Evolutionary conservation across 2,888 invertebrate genomes (phyloP).

Genomic region (Dolichopus griseipennis): DNA sequence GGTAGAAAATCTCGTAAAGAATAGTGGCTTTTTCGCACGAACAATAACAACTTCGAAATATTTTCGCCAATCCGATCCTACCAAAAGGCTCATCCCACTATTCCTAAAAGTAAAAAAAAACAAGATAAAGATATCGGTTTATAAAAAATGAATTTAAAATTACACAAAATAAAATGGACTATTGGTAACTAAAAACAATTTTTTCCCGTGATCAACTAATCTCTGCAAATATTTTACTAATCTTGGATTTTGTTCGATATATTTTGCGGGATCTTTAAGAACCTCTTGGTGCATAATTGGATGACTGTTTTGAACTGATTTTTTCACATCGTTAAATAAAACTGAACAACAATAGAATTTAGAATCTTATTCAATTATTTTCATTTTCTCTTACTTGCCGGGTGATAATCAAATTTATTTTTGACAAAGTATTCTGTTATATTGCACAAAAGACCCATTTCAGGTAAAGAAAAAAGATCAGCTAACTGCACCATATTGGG

Average conservation of each 20-base stretch:
- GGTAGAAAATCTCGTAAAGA: constrained; percentile 86
- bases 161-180: constrained; percentile 94
- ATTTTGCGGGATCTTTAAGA: constrained; percentile 69
- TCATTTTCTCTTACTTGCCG: constrained; percentile 52
- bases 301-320: constrained; percentile 78
- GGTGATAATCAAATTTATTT: constrained; percentile 86
- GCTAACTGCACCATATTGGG: constrained; percentile 87
- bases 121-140: too few species aligned
- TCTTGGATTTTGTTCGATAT: constrained; percentile 66
- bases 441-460: constrained; percentile 88
- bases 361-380: background rate
- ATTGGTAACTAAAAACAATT: constrained; percentile 91
- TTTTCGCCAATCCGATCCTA: constrained; percentile 80
- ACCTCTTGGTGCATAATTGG: constrained; percentile 85
- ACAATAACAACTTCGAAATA: constrained; percentile 92
- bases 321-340: constrained; percentile 87
- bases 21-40: constrained; percentile 90
- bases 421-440: constrained; percentile 86
- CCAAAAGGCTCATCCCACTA: constrained; percentile 81
- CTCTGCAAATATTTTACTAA: constrained; percentile 67
- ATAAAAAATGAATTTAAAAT: constrained; percentile 38
- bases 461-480: constrained; percentile 93
- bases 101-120: constrained; percentile 50
- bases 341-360: constrained; percentile 33
- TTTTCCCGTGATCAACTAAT: constrained; percentile 66